Evolutionary conservation across 2,888 invertebrate species (phyloP), one percentile per base, ranked within the genome.

Genomic region (Lapara coniferarum): DNA sequence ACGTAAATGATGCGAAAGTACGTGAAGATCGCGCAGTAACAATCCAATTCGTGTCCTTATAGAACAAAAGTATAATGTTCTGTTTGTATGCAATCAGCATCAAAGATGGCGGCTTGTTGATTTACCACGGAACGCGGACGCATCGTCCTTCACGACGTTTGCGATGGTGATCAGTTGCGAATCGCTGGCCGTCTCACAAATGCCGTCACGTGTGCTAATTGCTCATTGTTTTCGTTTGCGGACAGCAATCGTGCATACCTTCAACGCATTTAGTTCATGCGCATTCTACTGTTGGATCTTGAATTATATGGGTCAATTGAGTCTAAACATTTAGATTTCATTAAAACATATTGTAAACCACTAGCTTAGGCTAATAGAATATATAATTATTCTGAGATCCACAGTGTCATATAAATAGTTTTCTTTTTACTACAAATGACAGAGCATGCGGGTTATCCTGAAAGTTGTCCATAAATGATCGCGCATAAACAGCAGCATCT

Each of bases 121-220:
- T 63, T 63, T 63, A 63, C 49, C 12, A 49, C 49, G 19, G 12
- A 49, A 49, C 19, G 46, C 63, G 19, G 16, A 46, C 44, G 19
- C 57, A 46, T 49, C 63, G 63, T 49, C 63, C 63, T 63, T 63
- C 46, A 46, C 0, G 19, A 16, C 13, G 30, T 37, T 57, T 30
- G 19, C 49, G 12, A 19, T 49, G 46, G 63, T 63, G 63, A 63
- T 63, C 63, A 46, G 10, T 49, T 63, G 63, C 63, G 49, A 63
- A 63, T 63, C 63, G 30, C 30, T 10, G 6, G 46, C 46, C 19
- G 63, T 19, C 63, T 63, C 63, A 63, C 19, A 19, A 63, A 63
- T 63, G 63, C 63, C 63, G 63, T 63, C 63, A 63, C 63, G 63
- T 19, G 63, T 63, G 63, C 63, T 63, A 63, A 63, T 63, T 63